These are phyloP conservation scores for Aldrovandia affinis DNA, from an alignment of 2,797 vertebrate species.

Conservation along the genomic window DNA sequence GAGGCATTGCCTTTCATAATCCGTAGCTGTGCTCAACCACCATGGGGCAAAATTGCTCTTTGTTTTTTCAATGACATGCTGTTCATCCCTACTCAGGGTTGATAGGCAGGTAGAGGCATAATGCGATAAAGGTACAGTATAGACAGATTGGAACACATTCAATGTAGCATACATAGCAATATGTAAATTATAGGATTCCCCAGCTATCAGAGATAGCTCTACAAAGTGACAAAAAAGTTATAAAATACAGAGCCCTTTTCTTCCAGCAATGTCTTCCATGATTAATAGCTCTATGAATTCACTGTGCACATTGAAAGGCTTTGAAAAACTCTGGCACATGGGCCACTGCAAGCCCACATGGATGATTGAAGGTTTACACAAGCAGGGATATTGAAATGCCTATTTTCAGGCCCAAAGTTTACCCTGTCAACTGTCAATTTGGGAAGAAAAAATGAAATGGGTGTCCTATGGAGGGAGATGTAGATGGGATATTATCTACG, in stretches of 20 bases:
- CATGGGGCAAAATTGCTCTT: neutral
- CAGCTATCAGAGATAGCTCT: neutral
- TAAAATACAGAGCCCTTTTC: neutral
- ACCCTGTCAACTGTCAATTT: neutral
- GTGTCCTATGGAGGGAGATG: too few species aligned
- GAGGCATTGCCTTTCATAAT: neutral
- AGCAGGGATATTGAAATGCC: neutral
- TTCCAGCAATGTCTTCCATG: neutral
- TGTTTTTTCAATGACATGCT: neutral
- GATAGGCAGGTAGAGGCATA: neutral
- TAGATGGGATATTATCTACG: too few species aligned
- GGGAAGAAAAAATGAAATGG: too few species aligned
- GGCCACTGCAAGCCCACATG: neutral
- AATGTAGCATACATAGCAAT: neutral
- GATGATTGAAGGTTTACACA: neutral
- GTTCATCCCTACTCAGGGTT: neutral
- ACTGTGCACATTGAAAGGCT: neutral
- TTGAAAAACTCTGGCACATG: neutral
- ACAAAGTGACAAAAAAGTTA: neutral
- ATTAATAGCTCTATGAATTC: constrained; percentile 14
- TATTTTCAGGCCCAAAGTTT: neutral
- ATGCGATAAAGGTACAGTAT: neutral
- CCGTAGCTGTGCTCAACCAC: neutral
- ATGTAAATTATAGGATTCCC: neutral
- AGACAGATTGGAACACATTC: neutral